phyloP scores from a whole-genome alignment of 2,797 vertebrate genomes.

The Spheniscus humboldti region DNA sequence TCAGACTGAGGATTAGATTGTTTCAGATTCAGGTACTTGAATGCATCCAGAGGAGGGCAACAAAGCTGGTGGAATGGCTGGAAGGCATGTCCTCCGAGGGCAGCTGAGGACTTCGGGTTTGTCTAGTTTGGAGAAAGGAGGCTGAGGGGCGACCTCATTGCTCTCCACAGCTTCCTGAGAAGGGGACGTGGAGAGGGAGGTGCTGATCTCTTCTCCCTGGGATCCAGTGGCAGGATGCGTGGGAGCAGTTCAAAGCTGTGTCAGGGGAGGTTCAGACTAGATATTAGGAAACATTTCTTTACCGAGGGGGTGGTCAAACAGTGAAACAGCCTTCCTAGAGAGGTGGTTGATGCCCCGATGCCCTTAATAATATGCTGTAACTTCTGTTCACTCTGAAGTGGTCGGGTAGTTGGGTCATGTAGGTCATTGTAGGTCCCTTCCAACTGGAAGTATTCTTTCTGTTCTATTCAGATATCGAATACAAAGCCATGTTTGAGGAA shows the following conservation, averaged over 20 bases:
- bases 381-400: not conserved
- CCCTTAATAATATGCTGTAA: not conserved
- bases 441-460: not conserved
- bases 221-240: rapidly evolving
- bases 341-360: not conserved
- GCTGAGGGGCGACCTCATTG: not conserved
- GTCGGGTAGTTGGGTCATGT: not conserved
- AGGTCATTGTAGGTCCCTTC: not conserved
- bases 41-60: not conserved
- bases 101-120: not conserved
- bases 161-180: not conserved
- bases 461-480: not conserved
- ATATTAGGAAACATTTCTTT: not conserved
- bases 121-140: not conserved
- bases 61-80: not conserved
- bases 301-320: not conserved
- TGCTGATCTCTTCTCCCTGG: not conserved
- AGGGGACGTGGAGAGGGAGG: not conserved
- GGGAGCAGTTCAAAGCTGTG: not conserved
- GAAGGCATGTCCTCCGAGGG: not conserved
- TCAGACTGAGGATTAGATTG: not conserved
- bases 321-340: not conserved
- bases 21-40: not conserved
- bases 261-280: not conserved
- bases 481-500: not conserved